Percentiles rank a stretch among this genome's conserved stretches.
phyloP scores from a whole-genome alignment of 2,797 vertebrate genomes.

The Alouatta caraya region DNA sequence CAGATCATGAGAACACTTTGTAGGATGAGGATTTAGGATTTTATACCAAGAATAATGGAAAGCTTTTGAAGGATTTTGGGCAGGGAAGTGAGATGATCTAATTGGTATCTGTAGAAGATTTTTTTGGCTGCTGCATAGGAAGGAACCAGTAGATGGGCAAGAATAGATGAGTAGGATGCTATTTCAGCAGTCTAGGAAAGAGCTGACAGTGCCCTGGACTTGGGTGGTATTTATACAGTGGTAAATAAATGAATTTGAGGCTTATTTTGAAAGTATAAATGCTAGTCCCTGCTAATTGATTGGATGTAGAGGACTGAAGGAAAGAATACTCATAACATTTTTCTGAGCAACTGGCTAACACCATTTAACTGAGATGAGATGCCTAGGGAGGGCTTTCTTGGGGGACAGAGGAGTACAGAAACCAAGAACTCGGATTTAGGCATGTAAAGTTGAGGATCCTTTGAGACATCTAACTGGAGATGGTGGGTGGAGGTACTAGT shows the following conservation, averaged over 20 bases:
- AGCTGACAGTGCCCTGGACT: not conserved
- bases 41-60: conserved; percentile 28
- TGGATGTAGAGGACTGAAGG: not conserved
- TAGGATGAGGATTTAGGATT: conserved; percentile 9
- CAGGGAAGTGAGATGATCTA: not conserved
- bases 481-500: not conserved
- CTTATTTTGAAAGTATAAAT: conserved; percentile 41
- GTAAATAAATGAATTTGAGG: not conserved
- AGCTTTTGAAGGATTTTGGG: not conserved
- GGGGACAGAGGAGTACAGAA: not conserved
- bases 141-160: not conserved
- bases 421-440: conserved; percentile 15
- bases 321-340: not conserved
- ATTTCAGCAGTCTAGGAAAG: not conserved
- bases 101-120: not conserved
- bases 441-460: not conserved
- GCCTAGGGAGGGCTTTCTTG: not conserved
- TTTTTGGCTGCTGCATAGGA: not conserved
- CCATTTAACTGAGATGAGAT: not conserved
- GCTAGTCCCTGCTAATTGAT: not conserved
- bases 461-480: not conserved
- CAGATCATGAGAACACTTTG: not conserved
- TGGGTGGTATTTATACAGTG: conserved; percentile 3
- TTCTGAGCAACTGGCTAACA: not conserved
- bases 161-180: not conserved